Evolutionary conservation across 2,113 vertebrate genomes (phyloP).

Genomic region (Leptodactylus fuscus): DNA sequence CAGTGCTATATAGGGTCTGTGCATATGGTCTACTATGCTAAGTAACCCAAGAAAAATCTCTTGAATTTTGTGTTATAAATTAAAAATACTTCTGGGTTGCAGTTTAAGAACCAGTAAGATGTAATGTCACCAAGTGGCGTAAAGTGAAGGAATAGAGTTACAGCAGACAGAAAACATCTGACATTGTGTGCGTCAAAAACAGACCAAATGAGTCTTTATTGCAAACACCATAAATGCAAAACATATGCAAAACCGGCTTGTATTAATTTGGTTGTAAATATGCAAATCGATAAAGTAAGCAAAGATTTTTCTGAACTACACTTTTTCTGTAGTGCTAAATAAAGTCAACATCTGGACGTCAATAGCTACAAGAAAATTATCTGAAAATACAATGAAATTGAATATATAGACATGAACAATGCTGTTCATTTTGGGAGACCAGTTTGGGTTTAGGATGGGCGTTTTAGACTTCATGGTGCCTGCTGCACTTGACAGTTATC

Average conservation of each 20-base stretch:
- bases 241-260: conserved; percentile 3
- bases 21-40: too few relatives aligned
- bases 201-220: neutral
- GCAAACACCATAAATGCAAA: neutral
- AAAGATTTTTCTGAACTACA: neutral
- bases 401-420: too few relatives aligned
- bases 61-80: too few relatives aligned
- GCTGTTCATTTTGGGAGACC: too few relatives aligned
- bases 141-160: conserved; percentile 8
- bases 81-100: neutral
- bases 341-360: neutral
- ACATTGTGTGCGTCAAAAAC: neutral
- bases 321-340: neutral
- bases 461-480: too few relatives aligned
- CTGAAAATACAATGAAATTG: too few relatives aligned
- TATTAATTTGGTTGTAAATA: conserved; percentile 24
- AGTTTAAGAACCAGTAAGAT: neutral
- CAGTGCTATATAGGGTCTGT: too few relatives aligned
- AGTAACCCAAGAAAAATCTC: too few relatives aligned
- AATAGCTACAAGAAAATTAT: neutral
- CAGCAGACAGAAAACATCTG: neutral
- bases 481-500: too few relatives aligned
- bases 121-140: neutral
- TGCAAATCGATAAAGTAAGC: conserved; percentile 14
- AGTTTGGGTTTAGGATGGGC: too few relatives aligned